These are phyloP conservation scores for Drosophila nigricruria DNA, from an alignment of 2,888 invertebrate species.

Conservation along the genomic window DNA sequence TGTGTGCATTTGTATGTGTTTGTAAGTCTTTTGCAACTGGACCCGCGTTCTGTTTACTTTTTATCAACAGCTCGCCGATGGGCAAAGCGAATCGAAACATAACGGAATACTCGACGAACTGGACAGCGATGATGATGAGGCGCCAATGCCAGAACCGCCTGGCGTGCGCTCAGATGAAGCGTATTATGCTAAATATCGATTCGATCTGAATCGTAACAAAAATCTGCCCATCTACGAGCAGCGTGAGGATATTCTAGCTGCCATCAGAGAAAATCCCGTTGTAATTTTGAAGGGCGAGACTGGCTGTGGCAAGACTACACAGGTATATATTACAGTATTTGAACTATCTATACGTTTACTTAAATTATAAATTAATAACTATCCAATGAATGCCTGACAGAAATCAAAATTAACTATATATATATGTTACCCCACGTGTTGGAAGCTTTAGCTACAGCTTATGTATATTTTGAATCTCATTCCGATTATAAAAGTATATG, in stretches of 20 bases:
- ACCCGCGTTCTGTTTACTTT: conserved; percentile 2
- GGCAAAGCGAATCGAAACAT: background rate
- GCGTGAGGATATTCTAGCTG: conserved; percentile 88
- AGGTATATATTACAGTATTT: conserved; percentile 79
- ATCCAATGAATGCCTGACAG: background rate
- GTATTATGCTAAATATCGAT: conserved; percentile 77
- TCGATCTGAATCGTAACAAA: conserved; percentile 76
- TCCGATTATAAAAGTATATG: too few species aligned
- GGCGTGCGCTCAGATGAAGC: conserved; percentile 65
- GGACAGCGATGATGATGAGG: conserved; percentile 74
- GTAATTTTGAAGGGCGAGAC: conserved; percentile 96
- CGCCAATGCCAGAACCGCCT: conserved; percentile 27
- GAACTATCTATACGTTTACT: rapidly evolving
- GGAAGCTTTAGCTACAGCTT: background rate
- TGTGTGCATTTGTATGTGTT: background rate
- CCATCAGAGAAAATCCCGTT: conserved; percentile 88
- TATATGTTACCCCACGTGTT: too few species aligned
- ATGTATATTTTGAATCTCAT: background rate
- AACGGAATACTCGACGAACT: conserved; percentile 71
- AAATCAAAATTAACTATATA: background rate
- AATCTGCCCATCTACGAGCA: conserved; percentile 82
- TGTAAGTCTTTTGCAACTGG: conserved; percentile 10
- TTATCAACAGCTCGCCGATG: conserved; percentile 30
- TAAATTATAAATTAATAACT: background rate
- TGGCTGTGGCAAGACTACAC: conserved; percentile 97